Evolutionary conservation across 2,113 vertebrate species (phyloP).

Genomic region (Varanus salvator): DNA sequence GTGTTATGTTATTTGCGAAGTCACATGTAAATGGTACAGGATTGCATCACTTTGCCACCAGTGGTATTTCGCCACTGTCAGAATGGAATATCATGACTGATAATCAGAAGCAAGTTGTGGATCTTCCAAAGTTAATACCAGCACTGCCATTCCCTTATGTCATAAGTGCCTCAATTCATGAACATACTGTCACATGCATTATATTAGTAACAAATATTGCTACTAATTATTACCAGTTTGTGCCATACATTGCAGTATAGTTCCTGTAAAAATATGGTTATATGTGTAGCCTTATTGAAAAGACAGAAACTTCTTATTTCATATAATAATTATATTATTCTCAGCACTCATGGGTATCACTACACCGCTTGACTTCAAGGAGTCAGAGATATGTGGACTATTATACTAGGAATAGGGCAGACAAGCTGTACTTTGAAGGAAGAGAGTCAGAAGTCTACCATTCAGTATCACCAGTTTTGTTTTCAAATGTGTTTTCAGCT

Average conservation of each 20-base stretch:
- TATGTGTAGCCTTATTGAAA: background rate
- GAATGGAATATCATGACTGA: background rate
- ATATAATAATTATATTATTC: background rate
- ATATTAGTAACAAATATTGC: background rate
- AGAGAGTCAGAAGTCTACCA: background rate
- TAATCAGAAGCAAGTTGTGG: background rate
- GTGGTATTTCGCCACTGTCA: background rate
- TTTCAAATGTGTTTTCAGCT: slow-evolving; percentile 30
- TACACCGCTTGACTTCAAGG: background rate
- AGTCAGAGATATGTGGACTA: background rate
- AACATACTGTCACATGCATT: background rate
- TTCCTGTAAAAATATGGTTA: background rate
- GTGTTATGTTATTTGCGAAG: no score
- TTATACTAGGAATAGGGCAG: no score
- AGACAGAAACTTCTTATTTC: no score
- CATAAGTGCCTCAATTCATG: no score
- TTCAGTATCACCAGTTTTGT: background rate
- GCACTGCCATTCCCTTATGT: no score
- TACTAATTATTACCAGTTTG: background rate
- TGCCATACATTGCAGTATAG: background rate
- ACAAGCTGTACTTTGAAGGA: background rate
- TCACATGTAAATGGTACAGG: background rate
- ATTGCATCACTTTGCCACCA: background rate
- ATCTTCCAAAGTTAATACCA: background rate
- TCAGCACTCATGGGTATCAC: background rate